Percentiles rank a stretch among this genome's conserved stretches.
These are phyloP conservation scores for Phocoena sinus DNA, from an alignment of 2,113 vertebrate species.

Conservation along the genomic window DNA sequence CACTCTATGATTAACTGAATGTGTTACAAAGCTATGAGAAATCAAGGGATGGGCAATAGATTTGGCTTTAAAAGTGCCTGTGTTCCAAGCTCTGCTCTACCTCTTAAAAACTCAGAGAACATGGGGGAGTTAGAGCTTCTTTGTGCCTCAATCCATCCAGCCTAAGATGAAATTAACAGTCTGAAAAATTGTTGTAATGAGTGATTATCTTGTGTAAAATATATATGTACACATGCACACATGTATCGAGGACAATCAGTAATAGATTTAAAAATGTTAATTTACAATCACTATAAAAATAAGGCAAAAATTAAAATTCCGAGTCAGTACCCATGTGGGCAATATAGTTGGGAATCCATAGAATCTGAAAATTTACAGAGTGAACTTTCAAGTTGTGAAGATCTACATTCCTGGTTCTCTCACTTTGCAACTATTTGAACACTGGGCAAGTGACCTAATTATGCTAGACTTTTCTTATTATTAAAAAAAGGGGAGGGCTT, in stretches of 20 bases:
- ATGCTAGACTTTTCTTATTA: neutral
- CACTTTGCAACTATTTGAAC: neutral
- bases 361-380: neutral
- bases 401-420: neutral
- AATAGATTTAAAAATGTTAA: neutral
- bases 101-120: neutral
- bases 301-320: neutral
- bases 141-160: neutral
- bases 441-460: neutral
- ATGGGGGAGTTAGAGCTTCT: neutral
- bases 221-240: accelerated
- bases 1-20: neutral
- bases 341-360: neutral
- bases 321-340: neutral
- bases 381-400: neutral
- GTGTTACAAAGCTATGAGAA: neutral
- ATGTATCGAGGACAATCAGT: neutral
- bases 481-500: neutral
- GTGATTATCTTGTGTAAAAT: neutral
- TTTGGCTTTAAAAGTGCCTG: neutral
- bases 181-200: neutral
- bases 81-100: neutral
- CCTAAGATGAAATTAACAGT: neutral
- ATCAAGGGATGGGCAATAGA: neutral
- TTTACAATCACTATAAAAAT: neutral